Percentiles rank a stretch among this genome's conserved stretches.
These are phyloP conservation scores for Ornithoptera alexandrae DNA, from an alignment of 2,888 invertebrate genomes.

Conservation along the genomic window DNA sequence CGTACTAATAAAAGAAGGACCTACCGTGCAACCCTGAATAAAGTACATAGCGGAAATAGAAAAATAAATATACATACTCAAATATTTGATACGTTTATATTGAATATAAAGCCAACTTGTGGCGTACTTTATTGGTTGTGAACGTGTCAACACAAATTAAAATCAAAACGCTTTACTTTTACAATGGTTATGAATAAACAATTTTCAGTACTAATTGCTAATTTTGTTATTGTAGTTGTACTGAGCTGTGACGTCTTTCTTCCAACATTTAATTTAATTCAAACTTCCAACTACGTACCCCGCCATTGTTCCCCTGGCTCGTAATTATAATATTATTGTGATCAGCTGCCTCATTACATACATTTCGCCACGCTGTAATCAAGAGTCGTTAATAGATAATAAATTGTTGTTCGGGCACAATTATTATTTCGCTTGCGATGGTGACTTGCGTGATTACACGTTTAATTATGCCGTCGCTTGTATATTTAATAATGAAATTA, in stretches of 20 bases:
- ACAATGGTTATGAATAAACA: too few relatives aligned
- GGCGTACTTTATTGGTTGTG: too few relatives aligned
- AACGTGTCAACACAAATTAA: too few relatives aligned
- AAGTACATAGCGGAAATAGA: too few relatives aligned
- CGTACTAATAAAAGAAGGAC: too few relatives aligned
- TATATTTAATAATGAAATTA: conserved; percentile 14
- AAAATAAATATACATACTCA: too few relatives aligned
- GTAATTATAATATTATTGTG: conserved; percentile 18
- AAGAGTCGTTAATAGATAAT: conserved; percentile 24
- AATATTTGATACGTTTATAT: too few relatives aligned
- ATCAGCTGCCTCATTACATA: conserved; percentile 19
- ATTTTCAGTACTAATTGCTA: too few relatives aligned
- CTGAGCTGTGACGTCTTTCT: neutral
- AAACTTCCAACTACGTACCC: neutral
- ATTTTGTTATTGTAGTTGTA: too few relatives aligned
- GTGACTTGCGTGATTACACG: conserved; percentile 25
- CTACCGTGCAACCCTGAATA: too few relatives aligned
- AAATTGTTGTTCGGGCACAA: conserved; percentile 17
- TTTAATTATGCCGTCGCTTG: conserved; percentile 16
- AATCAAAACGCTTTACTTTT: too few relatives aligned
- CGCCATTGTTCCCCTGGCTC: neutral
- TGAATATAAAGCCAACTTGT: too few relatives aligned
- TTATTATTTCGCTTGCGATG: conserved; percentile 14
- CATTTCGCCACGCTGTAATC: conserved; percentile 25
- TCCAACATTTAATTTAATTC: neutral